Evolutionary conservation across 2,797 vertebrate genomes (phyloP).

Genomic region (Cyprinodon diabolis): DNA sequence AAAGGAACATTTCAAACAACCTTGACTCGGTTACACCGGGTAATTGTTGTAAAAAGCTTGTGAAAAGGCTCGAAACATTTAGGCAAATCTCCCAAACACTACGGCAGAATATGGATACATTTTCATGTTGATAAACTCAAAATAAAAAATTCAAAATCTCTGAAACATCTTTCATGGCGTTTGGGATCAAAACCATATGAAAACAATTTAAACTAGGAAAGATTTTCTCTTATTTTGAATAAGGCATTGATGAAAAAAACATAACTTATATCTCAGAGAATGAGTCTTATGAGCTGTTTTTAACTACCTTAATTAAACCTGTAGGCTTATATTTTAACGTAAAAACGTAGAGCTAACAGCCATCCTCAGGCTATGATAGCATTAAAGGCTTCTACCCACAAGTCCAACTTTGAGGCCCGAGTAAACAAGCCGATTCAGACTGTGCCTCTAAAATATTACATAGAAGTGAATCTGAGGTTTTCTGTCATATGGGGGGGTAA

Average conservation of each 20-base stretch:
- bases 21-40: too few relatives aligned
- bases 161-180: background rate
- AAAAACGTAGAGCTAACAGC: background rate
- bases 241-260: background rate
- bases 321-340: background rate
- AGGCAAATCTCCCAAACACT: too few relatives aligned
- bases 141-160: too few relatives aligned
- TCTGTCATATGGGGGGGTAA: slow-evolving; percentile 25
- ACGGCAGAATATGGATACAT: too few relatives aligned
- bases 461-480: background rate
- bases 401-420: background rate
- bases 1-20: background rate
- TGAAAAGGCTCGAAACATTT: too few relatives aligned
- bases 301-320: background rate
- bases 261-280: background rate
- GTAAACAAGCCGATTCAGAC: background rate
- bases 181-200: background rate
- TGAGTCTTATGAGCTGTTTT: too few relatives aligned
- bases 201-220: background rate
- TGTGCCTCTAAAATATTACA: slow-evolving; percentile 23
- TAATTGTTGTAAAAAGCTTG: background rate
- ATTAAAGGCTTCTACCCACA: background rate
- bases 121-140: background rate
- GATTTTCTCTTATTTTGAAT: background rate
- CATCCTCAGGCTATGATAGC: background rate